phyloP scores from a whole-genome alignment of 2,888 invertebrate species.

The Geotrupes spiniger region DNA sequence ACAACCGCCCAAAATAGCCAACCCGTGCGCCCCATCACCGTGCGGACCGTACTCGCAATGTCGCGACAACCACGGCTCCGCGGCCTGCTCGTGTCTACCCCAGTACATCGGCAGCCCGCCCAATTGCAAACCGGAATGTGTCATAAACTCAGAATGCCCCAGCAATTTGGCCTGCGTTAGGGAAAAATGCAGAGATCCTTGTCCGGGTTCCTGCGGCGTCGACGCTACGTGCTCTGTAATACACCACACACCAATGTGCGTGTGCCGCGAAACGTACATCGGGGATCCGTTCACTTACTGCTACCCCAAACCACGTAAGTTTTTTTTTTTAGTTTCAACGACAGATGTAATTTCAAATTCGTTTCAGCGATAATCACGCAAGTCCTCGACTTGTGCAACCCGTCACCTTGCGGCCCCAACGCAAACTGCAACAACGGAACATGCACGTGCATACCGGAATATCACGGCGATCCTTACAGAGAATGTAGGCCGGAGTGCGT shows the following conservation, averaged over 20 bases:
- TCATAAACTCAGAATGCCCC: slow-evolving; percentile 60
- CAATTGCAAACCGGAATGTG: slow-evolving; percentile 65
- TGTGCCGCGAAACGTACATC: slow-evolving; percentile 58
- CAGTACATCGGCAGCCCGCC: slow-evolving; percentile 63
- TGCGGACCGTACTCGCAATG: slow-evolving; percentile 79
- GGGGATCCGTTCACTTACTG: slow-evolving; percentile 63
- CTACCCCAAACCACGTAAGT: slow-evolving; percentile 54
- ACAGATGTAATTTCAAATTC: slow-evolving; percentile 48
- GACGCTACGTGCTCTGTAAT: slow-evolving; percentile 63
- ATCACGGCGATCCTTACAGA: slow-evolving; percentile 72
- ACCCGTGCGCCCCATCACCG: slow-evolving; percentile 71
- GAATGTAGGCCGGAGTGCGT: slow-evolving; percentile 73
- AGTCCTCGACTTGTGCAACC: slow-evolving; percentile 58
- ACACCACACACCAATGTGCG: slow-evolving; percentile 68
- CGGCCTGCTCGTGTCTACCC: slow-evolving; percentile 62
- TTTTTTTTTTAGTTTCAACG: slow-evolving; percentile 51
- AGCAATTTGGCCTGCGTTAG: slow-evolving; percentile 57
- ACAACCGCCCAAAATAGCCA: slow-evolving; percentile 41
- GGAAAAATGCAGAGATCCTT: slow-evolving; percentile 60
- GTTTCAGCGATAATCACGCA: slow-evolving; percentile 34
- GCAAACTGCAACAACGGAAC: slow-evolving; percentile 67
- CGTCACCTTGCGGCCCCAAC: slow-evolving; percentile 72
- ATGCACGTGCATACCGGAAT: slow-evolving; percentile 73
- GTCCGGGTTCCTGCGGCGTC: slow-evolving; percentile 63
- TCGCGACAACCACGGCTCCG: slow-evolving; percentile 55